These are phyloP conservation scores for Pristionchus mayeri DNA, from an alignment of 2,888 invertebrate species.

Conservation along the genomic window DNA sequence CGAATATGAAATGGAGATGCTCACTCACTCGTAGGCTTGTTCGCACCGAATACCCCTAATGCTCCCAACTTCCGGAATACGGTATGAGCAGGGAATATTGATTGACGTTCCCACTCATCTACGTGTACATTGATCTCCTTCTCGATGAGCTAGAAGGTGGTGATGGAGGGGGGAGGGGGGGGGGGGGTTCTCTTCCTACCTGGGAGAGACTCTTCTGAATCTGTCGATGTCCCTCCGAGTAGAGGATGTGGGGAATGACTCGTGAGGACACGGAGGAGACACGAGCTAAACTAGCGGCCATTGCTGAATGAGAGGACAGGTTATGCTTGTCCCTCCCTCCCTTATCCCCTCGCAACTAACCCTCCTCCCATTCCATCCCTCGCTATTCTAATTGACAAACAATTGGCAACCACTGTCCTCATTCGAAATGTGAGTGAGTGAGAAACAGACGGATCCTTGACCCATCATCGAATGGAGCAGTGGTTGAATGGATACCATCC, in stretches of 20 bases:
- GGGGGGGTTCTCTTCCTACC: background rate
- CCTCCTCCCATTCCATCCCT: background rate
- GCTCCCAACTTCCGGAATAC: conserved; percentile 80
- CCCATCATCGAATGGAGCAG: conserved; percentile 22
- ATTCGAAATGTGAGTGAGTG: too few relatives aligned
- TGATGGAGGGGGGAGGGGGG: background rate
- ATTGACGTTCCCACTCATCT: conserved; percentile 80
- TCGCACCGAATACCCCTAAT: conserved; percentile 80
- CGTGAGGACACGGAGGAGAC: background rate
- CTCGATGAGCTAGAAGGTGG: conserved; percentile 62
- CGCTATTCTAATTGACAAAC: too few relatives aligned
- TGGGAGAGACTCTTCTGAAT: conserved; percentile 41
- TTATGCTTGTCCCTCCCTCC: conserved; percentile 12
- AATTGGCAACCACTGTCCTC: too few relatives aligned
- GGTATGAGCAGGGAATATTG: conserved; percentile 79
- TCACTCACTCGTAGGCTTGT: conserved; percentile 78
- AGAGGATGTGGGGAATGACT: conserved; percentile 13
- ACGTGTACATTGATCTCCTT: conserved; percentile 80
- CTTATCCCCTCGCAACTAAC: conserved; percentile 1
- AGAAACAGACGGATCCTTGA: conserved; percentile 37
- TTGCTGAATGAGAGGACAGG: conserved; percentile 35
- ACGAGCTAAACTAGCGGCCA: conserved; percentile 26
- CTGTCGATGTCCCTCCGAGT: conserved; percentile 25
- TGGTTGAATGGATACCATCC: background rate
- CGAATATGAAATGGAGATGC: background rate